Conservation (phyloP, 2,797 vertebrate genomes). For the Characodon lateralis region DNA sequence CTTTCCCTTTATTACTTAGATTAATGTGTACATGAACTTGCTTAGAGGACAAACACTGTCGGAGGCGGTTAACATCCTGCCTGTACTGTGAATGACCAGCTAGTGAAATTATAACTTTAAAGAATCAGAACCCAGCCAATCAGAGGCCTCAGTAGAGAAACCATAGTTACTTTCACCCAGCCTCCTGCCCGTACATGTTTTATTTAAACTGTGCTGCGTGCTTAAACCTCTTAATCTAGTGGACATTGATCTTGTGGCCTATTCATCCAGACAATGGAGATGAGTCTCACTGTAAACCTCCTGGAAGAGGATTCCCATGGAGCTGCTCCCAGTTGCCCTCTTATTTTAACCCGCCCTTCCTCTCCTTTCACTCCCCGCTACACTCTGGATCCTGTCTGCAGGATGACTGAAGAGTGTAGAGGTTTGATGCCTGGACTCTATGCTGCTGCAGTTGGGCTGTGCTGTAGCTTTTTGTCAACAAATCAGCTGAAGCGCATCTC, state of each 20-base stretch:
- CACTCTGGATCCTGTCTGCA: slow-evolving; percentile 39
- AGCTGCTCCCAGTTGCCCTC: slow-evolving; percentile 51
- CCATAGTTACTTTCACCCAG: slow-evolving; percentile 51
- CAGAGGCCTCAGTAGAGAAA: slow-evolving; percentile 55
- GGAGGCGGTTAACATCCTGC: slow-evolving; percentile 47
- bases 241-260: slow-evolving; percentile 69
- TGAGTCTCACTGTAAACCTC: slow-evolving; percentile 58
- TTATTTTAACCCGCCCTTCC: slow-evolving; percentile 7
- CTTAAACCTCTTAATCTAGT: slow-evolving; percentile 66
- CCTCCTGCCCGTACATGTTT: slow-evolving; percentile 35
- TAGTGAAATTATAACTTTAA: slow-evolving; percentile 68
- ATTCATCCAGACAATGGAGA: slow-evolving; percentile 55
- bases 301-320: slow-evolving; percentile 55
- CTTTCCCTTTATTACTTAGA: slow-evolving; percentile 39
- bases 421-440: slow-evolving; percentile 50
- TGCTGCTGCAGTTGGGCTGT: slow-evolving; percentile 35
- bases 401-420: slow-evolving; percentile 45
- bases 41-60: slow-evolving; percentile 45
- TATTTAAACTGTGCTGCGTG: slow-evolving; percentile 44
- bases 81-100: slow-evolving; percentile 67
- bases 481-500: slow-evolving; percentile 60
- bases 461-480: slow-evolving; percentile 50
- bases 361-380: slow-evolving; percentile 44
- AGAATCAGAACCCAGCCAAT: slow-evolving; percentile 58
- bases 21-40: slow-evolving; percentile 41